Base-by-base conservation (phyloP, 2,113 vertebrate species). In the Rhombomys opimus region DNA sequence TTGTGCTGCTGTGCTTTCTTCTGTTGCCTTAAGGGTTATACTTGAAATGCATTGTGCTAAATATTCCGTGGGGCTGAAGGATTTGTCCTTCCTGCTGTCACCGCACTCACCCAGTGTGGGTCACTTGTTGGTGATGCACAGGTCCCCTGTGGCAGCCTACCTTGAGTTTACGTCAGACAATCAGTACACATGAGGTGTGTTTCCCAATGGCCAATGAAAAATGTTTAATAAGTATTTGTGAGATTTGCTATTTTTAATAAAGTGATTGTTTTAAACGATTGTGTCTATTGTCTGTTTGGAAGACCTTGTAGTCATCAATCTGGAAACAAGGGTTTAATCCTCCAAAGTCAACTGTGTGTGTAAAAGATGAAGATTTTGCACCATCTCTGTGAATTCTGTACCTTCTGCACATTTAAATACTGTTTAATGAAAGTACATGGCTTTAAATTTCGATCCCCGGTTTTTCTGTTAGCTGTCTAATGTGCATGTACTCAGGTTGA, bases 171-270 rank as follows among this genome's bases (percentile, higher is more conserved):
- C 78, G 27, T 46, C 1, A 96, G 97, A 98, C 96, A 98, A 98
- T 98, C 98, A 87, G 93, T 86, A 96, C 70, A 89, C 76, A 91
- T 7, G 9, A 63, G 54, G 23, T 88, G 95, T 96, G 95, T 95
- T 87, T 95, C 92, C 87, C 93, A 78, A 32, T 97, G 93, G 96
- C 90, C 91, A 95, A 77, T 97, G 93, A 97, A 87, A 96, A 97
- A 82, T 92, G 93, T 91, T 98, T 46, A 96, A 96, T 95, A 73
- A 95, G 67, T 96, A 91, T 96, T 90, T 96, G 96, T 97, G 97
- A 98, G 89, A 98, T 96, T 98, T 97, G 96, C 97, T 97, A 98
- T 98, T 98, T 95, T 97, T 97, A 98, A 98, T 98, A 97, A 98
- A 98, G 89, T 97, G 84, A 97, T 95, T 94, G 22, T 95, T 98